phyloP scores from a whole-genome alignment of 1,140 invertebrate species.

The Magallana gigas region DNA sequence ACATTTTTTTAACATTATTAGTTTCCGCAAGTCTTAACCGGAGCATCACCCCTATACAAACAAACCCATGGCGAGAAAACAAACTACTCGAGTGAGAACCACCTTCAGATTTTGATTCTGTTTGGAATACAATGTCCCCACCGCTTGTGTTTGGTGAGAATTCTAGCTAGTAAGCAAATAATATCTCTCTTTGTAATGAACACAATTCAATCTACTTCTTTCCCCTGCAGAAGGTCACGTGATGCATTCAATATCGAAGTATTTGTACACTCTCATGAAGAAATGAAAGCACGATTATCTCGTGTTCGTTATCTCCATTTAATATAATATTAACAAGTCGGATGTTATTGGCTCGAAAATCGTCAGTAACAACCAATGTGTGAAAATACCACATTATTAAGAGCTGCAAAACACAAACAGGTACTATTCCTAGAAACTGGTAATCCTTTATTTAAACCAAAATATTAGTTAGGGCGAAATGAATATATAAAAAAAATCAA shows the following conservation, averaged over 20 bases:
- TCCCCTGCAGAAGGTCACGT: neutral
- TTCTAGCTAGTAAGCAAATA: constrained; percentile 3
- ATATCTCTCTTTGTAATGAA: neutral
- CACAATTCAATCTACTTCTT: constrained; percentile 7
- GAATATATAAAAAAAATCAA: too few relatives aligned
- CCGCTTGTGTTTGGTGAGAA: neutral
- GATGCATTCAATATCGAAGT: neutral
- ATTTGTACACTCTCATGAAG: too few relatives aligned
- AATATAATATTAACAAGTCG: too few relatives aligned
- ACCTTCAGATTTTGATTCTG: neutral
- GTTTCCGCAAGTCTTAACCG: neutral
- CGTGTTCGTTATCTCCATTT: too few relatives aligned
- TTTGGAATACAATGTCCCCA: constrained; percentile 6
- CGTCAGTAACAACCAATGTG: too few relatives aligned
- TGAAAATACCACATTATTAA: too few relatives aligned
- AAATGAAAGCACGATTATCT: too few relatives aligned
- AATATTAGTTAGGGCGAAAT: too few relatives aligned
- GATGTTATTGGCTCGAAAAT: too few relatives aligned
- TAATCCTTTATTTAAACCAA: too few relatives aligned
- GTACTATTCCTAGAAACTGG: too few relatives aligned
- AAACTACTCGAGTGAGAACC: neutral
- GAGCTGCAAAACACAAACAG: too few relatives aligned
- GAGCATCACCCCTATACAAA: constrained; percentile 12
- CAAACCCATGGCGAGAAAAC: neutral
- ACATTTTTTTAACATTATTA: neutral